These are phyloP conservation scores for Myoxocephalus aenaeus DNA, from an alignment of 2,797 vertebrate genomes.

Conservation along the genomic window DNA sequence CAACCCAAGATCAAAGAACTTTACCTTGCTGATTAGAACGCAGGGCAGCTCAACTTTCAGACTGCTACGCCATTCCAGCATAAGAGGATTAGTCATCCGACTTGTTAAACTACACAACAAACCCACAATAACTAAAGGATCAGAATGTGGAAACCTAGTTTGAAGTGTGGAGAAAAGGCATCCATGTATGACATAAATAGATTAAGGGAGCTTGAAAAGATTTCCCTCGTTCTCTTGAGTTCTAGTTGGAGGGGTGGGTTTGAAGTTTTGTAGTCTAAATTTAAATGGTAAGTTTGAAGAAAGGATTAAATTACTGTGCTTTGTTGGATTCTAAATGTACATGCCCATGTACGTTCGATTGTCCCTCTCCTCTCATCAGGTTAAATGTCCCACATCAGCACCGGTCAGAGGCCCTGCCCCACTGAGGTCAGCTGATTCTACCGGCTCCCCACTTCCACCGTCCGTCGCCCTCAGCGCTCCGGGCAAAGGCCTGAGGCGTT, in stretches of 20 bases:
- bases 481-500: constrained; percentile 61
- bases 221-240: constrained; percentile 21
- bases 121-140: constrained; percentile 68
- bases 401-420: constrained; percentile 43
- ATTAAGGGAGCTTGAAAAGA: constrained; percentile 46
- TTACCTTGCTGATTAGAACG: constrained; percentile 73
- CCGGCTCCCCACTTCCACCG: constrained; percentile 25
- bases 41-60: constrained; percentile 69
- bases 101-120: constrained; percentile 75
- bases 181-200: constrained; percentile 63
- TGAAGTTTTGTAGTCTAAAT: constrained; percentile 23
- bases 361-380: constrained; percentile 24
- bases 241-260: constrained; percentile 10
- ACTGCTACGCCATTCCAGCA: constrained; percentile 48
- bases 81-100: constrained; percentile 77
- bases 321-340: constrained; percentile 31
- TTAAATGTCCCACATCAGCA: constrained; percentile 55
- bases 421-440: constrained; percentile 49
- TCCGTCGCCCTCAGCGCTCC: background rate
- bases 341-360: background rate
- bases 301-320: constrained; percentile 28
- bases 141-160: constrained; percentile 54
- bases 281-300: constrained; percentile 2
- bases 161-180: constrained; percentile 47
- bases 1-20: constrained; percentile 73